Percentiles rank a stretch among this genome's conserved stretches.
These are phyloP conservation scores for Cryptus viduatorius DNA, from an alignment of 2,888 invertebrate species.

Conservation along the genomic window DNA sequence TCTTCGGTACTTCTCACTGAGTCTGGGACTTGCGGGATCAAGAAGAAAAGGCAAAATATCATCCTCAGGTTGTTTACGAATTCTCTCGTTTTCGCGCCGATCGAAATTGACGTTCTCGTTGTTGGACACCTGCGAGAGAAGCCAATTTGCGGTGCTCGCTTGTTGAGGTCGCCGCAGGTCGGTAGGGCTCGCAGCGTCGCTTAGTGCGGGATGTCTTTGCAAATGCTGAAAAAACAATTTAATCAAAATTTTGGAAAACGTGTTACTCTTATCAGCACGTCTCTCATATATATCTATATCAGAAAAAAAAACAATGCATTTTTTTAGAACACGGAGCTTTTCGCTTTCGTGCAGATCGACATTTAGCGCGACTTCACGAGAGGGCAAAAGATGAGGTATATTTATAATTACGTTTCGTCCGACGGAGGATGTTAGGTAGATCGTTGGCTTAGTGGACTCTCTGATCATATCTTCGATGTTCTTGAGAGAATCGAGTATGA, in stretches of 20 bases:
- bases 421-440: conserved; percentile 5
- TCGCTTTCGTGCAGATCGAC: conserved; percentile 5
- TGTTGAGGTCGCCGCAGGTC: no score
- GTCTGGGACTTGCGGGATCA: not conserved
- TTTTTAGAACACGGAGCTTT: conserved; percentile 10
- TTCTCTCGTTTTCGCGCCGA: not conserved
- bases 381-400: not conserved
- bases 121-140: not conserved
- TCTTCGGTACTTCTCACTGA: not conserved
- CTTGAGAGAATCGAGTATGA: conserved; percentile 25
- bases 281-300: not conserved
- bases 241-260: not conserved
- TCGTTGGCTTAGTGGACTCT: not conserved
- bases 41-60: not conserved
- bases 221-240: not conserved
- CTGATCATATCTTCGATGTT: conserved; percentile 36
- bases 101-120: not conserved
- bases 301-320: not conserved
- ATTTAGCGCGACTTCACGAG: not conserved
- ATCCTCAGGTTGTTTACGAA: not conserved
- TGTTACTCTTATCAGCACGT: not conserved
- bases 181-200: no score
- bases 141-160: not conserved
- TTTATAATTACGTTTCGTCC: conserved; percentile 7
- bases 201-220: not conserved